Evolutionary conservation across 2,113 vertebrate species (phyloP).

Genomic region (Oceanites oceanicus): DNA sequence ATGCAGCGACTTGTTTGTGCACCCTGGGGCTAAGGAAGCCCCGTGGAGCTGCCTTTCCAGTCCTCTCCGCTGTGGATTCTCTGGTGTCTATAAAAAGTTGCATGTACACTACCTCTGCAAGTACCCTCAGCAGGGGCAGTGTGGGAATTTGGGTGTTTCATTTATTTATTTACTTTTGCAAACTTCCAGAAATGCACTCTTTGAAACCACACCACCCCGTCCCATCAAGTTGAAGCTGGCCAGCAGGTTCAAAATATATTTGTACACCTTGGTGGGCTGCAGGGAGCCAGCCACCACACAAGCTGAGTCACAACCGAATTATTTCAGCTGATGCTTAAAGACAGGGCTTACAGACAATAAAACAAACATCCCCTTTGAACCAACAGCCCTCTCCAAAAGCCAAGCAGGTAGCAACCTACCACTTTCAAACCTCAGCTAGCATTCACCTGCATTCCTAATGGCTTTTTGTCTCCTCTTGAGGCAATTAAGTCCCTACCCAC

Average conservation of each 20-base stretch:
- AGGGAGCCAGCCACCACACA: not conserved
- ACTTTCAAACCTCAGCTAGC: not conserved
- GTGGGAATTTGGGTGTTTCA: not conserved
- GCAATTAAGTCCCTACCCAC: not conserved
- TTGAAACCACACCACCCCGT: not conserved
- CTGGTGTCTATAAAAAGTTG: too few relatives aligned
- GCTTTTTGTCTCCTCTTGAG: not conserved
- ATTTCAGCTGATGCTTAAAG: not conserved
- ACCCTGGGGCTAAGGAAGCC: not conserved
- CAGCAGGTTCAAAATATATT: not conserved
- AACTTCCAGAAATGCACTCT: not conserved
- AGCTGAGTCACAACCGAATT: not conserved
- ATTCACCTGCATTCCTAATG: not conserved
- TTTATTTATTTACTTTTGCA: not conserved
- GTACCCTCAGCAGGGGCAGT: not conserved
- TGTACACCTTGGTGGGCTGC: not conserved
- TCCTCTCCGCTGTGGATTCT: not conserved
- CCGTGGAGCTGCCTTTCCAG: not conserved
- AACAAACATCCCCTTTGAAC: not conserved
- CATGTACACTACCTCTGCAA: not conserved
- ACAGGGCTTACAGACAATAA: not conserved
- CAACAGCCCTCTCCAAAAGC: not conserved
- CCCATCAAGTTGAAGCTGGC: not conserved
- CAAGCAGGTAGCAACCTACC: not conserved
- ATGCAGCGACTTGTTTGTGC: accelerated